Evolutionary conservation across 2,113 vertebrate genomes (phyloP), one percentile per base, ranked within the genome.

Genomic region (Gymnorhina tibicen): DNA sequence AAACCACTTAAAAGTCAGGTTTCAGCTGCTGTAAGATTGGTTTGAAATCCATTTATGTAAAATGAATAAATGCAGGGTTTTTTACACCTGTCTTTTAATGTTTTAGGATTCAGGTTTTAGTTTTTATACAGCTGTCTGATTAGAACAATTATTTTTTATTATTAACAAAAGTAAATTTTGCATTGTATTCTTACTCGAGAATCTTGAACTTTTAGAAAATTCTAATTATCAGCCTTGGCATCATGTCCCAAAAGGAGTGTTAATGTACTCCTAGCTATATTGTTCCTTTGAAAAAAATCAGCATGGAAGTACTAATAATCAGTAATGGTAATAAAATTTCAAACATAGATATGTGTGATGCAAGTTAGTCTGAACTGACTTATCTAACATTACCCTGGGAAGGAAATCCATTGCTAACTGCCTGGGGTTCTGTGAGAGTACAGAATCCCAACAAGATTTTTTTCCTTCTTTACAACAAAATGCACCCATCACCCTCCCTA

Each of bases 1-100:
- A 53, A 74, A 49, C 15, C 32, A 59, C 5, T 35, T 70, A 5
- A 33, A 76, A 68, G 14, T 41, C 32, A 66, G 13, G 20, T 80
- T 83, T 92, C 28, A 64, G 22, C 32, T 77, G 5, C 52, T 68
- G 8, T 32, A 41, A 56, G 28, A 41, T 44, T 46, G 30, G 4
- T 72, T 95, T 80, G n/a, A 88, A 91, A 69, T 79, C 19, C 6
- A 46, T 50, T 13, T 60, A 20, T 27, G 27, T 52, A 68, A 88
- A 78, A 68, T 32, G 3, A 62, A 7, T 55, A 84, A 55, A 44
- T 67, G 12, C 10, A 32, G 28, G 1, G 0, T 0, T 17, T 62
- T 62, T 69, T 63, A 70, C 8, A 39, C 4, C 30, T n/a, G 6
- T 46, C 37, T 81, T 87, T 69, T 67, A 66, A 41, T 46, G 11